Base-by-base conservation (phyloP, 2,888 invertebrate genomes). In the Leptura quadrifasciata region DNA sequence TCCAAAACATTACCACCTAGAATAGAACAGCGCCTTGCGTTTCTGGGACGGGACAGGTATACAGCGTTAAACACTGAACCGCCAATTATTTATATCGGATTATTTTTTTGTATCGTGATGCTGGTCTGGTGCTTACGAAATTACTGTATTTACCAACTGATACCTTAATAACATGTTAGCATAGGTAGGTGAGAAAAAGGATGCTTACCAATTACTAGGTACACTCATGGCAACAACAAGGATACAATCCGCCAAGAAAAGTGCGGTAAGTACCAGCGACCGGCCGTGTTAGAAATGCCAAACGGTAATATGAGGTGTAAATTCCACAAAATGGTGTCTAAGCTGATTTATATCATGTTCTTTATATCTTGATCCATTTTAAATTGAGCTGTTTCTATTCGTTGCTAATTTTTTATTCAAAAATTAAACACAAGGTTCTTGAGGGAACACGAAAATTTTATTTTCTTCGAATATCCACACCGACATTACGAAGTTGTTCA, bases 161-260 rank as follows among this genome's bases (percentile, higher is more conserved):
- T 77, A 79, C 77, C 72, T 82, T 86, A 86, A 86, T 86, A 76
- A 85, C 82, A 84, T 85, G 83, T 80, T 83, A 76, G 74, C 74
- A 69, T 75, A 80, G 77, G 78, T 78, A 83, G 82, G 83, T 82
- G 82, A 82, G 82, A 82, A 83, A 83, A 83, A 80, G 81, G 80
- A 77, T 76, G 76, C 77, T 75, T 76, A 67, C 75, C 78, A 78
- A 79, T 79, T 79, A 79, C 69, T 18, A 67, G 75, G 75, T 79
- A 79, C 75, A 76, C 55, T 79, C 76, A 52, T n/a, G 5, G 47
- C 3, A 47, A n/a, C 39, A 39, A 12, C n/a, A 2, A n/a, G 71
- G 39, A 52, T 70, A 74, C 39, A 63, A 12, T 63, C 63, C 20
- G 63, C 39, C 18, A 10, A 12, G 63, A 20, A 35, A 20, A 31